These are phyloP conservation scores for Protaetia brevitarsis DNA, from an alignment of 1,140 invertebrate genomes.

Conservation along the genomic window DNA sequence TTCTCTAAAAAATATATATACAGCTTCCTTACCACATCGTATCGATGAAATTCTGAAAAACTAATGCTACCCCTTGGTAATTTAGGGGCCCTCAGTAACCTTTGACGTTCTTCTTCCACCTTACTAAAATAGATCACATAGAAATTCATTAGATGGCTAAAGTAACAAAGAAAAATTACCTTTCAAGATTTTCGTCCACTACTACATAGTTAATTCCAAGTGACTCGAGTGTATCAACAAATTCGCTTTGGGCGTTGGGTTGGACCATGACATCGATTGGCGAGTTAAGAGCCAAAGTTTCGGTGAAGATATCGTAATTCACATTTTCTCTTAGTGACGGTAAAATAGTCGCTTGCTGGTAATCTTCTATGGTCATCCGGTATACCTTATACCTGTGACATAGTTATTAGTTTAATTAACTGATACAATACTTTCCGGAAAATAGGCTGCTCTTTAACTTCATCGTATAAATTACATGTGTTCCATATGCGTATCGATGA, in stretches of 20 bases:
- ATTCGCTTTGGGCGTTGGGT: neutral
- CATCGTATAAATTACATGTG: too few species aligned
- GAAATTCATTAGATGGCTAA: neutral
- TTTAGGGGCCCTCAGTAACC: neutral
- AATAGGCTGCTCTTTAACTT: too few species aligned
- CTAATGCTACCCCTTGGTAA: neutral
- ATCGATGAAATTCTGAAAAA: neutral
- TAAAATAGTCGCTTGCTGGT: neutral
- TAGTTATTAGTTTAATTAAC: too few species aligned
- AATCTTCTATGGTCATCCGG: neutral
- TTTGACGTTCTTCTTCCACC: neutral
- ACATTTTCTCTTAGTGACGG: neutral
- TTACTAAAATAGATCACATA: neutral
- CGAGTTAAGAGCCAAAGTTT: neutral
- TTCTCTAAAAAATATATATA: neutral
- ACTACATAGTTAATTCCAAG: neutral
- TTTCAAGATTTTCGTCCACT: neutral
- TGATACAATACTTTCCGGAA: too few species aligned
- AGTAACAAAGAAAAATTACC: neutral
- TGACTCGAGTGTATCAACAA: neutral
- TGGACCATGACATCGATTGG: neutral
- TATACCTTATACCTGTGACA: neutral
- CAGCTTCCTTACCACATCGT: neutral
- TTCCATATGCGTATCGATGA: too few species aligned
- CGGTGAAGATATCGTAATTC: neutral